Percentiles rank a stretch among this genome's conserved stretches.
Evolutionary conservation across 2,797 vertebrate genomes (phyloP).

Genomic region (Microctenopoma lineatum): DNA sequence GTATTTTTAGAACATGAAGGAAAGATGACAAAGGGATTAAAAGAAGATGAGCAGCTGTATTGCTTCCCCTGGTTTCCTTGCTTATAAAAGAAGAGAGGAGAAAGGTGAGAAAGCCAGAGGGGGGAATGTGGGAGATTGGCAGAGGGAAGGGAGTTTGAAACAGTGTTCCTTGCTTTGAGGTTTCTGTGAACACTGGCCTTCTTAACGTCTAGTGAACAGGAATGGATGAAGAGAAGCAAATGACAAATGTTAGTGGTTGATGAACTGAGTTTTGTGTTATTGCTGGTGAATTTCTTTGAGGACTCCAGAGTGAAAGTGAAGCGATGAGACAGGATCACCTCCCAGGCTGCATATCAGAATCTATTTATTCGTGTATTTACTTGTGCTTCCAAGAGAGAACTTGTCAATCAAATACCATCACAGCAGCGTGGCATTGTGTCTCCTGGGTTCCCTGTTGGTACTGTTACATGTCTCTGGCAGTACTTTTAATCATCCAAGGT

Average conservation of each 20-base stretch:
- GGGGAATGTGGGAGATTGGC: not conserved
- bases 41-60: slow-evolving; percentile 15
- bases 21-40: slow-evolving; percentile 13
- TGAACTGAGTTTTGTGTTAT: slow-evolving; percentile 33
- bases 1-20: slow-evolving; percentile 44
- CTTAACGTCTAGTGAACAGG: slow-evolving; percentile 38
- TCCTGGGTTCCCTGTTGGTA: slow-evolving; percentile 40
- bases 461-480: slow-evolving; percentile 27
- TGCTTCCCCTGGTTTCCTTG: slow-evolving; percentile 20
- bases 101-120: slow-evolving; percentile 13
- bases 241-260: slow-evolving; percentile 33
- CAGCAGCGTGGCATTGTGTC: slow-evolving; percentile 14
- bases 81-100: slow-evolving; percentile 10
- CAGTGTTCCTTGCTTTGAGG: slow-evolving; percentile 34
- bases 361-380: slow-evolving; percentile 11
- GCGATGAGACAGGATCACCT: slow-evolving; percentile 26
- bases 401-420: slow-evolving; percentile 49
- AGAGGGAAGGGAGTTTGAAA: not conserved
- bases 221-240: slow-evolving; percentile 20
- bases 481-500: slow-evolving; percentile 20
- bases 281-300: slow-evolving; percentile 13
- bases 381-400: slow-evolving; percentile 24
- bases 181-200: slow-evolving; percentile 36
- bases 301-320: slow-evolving; percentile 5
- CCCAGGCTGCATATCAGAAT: slow-evolving; percentile 38